Evolutionary conservation across 2,797 vertebrate species (phyloP).

Genomic region (Gymnothorax reevesii): DNA sequence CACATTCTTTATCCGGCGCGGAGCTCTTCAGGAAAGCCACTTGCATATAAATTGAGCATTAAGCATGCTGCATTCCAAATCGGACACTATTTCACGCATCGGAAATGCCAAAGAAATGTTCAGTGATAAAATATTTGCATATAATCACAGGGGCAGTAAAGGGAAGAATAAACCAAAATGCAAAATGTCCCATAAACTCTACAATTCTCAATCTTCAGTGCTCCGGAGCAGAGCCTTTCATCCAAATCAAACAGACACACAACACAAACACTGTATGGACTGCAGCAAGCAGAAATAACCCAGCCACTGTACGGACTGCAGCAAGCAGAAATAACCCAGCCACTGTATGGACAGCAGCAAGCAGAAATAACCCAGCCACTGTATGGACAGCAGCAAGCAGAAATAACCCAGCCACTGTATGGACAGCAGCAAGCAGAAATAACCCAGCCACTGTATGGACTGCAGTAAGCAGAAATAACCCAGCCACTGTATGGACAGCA

Average conservation of each 20-base stretch:
- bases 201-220: too few species aligned
- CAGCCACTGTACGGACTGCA: neutral
- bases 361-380: too few species aligned
- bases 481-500: neutral
- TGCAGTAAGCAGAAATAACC: neutral
- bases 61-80: neutral
- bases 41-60: conserved; percentile 16
- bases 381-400: too few species aligned
- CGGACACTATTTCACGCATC: neutral
- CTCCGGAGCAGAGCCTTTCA: neutral
- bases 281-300: too few species aligned
- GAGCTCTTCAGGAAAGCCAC: neutral
- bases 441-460: too few species aligned
- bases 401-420: too few species aligned
- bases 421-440: too few species aligned
- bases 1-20: neutral
- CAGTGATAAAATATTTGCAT: neutral
- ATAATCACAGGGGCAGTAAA: neutral
- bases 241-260: neutral
- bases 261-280: too few species aligned
- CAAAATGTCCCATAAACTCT: neutral
- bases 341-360: neutral
- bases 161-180: neutral
- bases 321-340: neutral
- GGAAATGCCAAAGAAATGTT: neutral